Conservation (phyloP, 1,140 invertebrate genomes). For the Lepidurus arcticus region DNA sequence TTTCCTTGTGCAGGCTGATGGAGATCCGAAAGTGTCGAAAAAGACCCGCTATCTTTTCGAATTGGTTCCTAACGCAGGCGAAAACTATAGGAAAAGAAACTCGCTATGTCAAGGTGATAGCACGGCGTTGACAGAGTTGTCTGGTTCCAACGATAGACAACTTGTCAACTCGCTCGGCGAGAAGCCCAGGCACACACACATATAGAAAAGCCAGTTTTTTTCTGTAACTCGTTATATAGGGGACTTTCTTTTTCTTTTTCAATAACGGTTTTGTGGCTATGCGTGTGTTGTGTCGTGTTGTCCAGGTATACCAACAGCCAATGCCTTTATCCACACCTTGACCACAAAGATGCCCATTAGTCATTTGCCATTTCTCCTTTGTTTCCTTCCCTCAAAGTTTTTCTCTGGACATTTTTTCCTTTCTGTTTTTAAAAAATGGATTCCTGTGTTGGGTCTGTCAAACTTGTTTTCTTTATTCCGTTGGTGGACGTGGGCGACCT, state of each 20-base stretch:
- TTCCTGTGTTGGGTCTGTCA: not conserved
- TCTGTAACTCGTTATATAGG: not conserved
- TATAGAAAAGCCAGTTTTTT: not conserved
- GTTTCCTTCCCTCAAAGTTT: not conserved
- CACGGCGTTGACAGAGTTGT: slow-evolving; percentile 20
- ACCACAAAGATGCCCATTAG: slow-evolving; percentile 21
- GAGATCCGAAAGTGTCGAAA: no score
- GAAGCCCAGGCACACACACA: not conserved
- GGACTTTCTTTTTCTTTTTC: not conserved
- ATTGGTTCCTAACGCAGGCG: not conserved
- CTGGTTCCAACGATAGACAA: slow-evolving; percentile 12
- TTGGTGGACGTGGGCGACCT: not conserved
- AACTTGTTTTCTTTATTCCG: not conserved
- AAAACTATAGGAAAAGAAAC: not conserved
- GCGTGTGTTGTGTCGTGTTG: slow-evolving; percentile 9
- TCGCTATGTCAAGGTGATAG: not conserved
- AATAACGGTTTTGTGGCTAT: slow-evolving; percentile 10
- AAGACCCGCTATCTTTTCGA: not conserved
- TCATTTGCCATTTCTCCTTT: not conserved
- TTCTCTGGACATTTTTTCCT: not conserved
- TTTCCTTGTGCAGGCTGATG: no score
- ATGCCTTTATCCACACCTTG: slow-evolving; percentile 21
- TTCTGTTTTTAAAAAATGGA: not conserved
- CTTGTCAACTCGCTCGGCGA: slow-evolving; percentile 13
- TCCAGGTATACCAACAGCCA: slow-evolving; percentile 5